Conservation (phyloP, 2,797 vertebrate genomes). For the Sebastes oblongus region DNA sequence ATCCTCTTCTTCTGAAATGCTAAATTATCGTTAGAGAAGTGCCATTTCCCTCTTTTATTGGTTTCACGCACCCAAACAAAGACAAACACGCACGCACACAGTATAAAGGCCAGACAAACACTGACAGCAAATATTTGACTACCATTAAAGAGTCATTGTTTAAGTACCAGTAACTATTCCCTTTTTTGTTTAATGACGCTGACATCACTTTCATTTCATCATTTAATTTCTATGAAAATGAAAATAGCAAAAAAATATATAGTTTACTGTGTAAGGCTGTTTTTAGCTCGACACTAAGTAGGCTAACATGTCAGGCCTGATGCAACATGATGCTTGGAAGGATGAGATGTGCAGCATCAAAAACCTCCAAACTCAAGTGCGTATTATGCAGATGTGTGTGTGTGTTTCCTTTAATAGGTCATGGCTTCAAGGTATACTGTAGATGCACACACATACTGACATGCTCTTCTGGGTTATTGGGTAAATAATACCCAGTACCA, state of each 20-base stretch:
- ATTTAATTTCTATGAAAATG: constrained; percentile 16
- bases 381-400: not conserved
- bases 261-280: not conserved
- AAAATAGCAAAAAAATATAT: not conserved
- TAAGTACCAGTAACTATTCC: constrained; percentile 8
- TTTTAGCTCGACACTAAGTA: not conserved
- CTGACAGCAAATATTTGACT: not conserved
- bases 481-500: not conserved
- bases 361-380: not conserved
- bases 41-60: constrained; percentile 58
- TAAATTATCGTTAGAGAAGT: constrained; percentile 49
- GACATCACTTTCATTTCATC: constrained; percentile 47
- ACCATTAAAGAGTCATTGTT: not conserved
- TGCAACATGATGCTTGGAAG: not conserved
- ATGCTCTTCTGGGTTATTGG: not conserved
- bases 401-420: not conserved
- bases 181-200: not conserved
- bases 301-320: not conserved
- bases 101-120: not conserved
- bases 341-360: not conserved
- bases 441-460: not conserved
- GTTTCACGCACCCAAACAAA: not conserved
- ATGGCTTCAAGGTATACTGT: not conserved
- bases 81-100: not conserved
- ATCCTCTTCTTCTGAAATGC: constrained; percentile 67